Evolutionary conservation across 2,113 vertebrate species (phyloP).

Genomic region (Paracanthobrama guichenoti): DNA sequence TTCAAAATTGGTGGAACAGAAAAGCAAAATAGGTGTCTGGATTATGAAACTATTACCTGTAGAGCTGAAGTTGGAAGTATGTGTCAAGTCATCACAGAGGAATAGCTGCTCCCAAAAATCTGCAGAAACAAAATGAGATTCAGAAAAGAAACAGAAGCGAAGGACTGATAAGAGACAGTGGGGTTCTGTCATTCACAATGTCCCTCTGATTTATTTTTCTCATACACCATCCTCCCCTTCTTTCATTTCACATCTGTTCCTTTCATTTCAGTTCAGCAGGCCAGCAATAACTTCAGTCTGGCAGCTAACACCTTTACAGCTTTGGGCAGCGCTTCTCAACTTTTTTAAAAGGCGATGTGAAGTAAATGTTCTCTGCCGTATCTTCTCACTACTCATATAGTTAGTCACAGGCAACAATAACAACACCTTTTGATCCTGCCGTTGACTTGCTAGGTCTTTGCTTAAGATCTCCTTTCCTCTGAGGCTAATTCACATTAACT

Average conservation of each 20-base stretch:
- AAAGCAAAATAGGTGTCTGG: not conserved
- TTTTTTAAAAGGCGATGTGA: conserved; percentile 10
- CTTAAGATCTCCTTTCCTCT: conserved; percentile 15
- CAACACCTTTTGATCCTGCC: conserved; percentile 20
- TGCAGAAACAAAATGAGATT: conserved; percentile 12
- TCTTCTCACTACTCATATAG: not conserved
- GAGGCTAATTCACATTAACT: conserved; percentile 34
- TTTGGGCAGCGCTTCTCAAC: conserved; percentile 15
- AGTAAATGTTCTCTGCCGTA: not conserved
- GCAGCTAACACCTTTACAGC: conserved; percentile 34
- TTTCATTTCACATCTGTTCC: conserved; percentile 57
- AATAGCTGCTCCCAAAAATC: conserved; percentile 22
- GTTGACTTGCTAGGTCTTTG: conserved; percentile 27
- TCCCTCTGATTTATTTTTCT: conserved; percentile 61
- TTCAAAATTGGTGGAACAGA: conserved; percentile 19
- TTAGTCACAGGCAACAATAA: conserved; percentile 17
- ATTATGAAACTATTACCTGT: conserved; percentile 28
- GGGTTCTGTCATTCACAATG: conserved; percentile 77
- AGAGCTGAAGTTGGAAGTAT: not conserved
- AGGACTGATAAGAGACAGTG: conserved; percentile 75
- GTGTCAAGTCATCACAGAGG: not conserved
- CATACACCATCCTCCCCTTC: conserved; percentile 24
- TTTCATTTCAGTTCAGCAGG: conserved; percentile 39
- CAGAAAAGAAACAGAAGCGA: conserved; percentile 56
- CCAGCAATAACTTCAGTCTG: conserved; percentile 31